Base-by-base conservation (phyloP, 2,888 invertebrate species). In the Helleia helle region DNA sequence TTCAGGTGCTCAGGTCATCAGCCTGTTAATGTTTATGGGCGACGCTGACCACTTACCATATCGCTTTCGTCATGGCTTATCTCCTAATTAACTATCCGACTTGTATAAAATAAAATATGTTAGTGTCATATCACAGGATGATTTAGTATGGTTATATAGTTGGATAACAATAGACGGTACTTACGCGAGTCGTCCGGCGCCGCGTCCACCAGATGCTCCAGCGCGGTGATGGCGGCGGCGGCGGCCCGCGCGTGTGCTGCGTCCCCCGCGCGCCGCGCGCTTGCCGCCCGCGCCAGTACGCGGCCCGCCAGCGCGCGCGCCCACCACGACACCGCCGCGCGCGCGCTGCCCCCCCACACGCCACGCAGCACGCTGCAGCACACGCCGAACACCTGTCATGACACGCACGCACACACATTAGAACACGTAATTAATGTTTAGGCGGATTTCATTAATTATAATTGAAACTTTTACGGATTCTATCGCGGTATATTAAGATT, bases 301-400 rank as follows among this genome's bases (percentile, higher is more conserved):
- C 68, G 53, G 2, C 65, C 77, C 1, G 70, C 83, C 41, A 81
- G 56, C 6, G 74, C 80, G 9, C 84, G 74, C 55, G 80, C 81
- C 77, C 80, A 81, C 71, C 75, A 75, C 50, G 71, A 67, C 50
- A 71, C 71, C 61, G 52, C 22, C 50, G 53, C 7, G 62, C 46
- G 27, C 11, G 60, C 46, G 5, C 48, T 34, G 13, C 58, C 37
- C 1, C 59, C 52, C 81, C 83, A 85, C 51, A 83, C 68, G 12
- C 55, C 56, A 45, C 79, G 71, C 1, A 80, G 56, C 45, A 80
- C 74, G 0, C 58, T 50, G 56, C 81, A 81, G 45, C 77, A 80
- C 1, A 64, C 57, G 1, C 72, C 74, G 64, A 85, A 84, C 44
- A 64, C 60, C 85, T 18, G 18, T 5, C 18, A 5, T 3, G 31